A percentile compares a stretch with the other conserved stretches of the same genome.
Conservation (phyloP, 2,888 invertebrate species). For the Unio pictorum region DNA sequence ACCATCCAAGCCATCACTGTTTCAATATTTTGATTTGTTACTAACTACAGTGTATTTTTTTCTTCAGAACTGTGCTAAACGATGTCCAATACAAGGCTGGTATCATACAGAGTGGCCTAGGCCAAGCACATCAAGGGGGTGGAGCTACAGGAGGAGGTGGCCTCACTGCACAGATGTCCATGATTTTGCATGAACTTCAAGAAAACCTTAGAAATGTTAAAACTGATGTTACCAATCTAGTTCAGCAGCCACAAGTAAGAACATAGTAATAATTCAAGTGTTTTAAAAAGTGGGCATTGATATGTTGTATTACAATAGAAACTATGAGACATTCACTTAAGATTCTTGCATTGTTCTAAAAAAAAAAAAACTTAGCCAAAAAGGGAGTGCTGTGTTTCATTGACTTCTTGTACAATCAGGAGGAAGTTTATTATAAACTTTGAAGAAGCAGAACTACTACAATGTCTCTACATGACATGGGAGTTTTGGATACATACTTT, state of each 20-base stretch:
- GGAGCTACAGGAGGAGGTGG: slow-evolving; percentile 31
- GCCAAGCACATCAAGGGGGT: slow-evolving; percentile 23
- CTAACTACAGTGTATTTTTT: not conserved
- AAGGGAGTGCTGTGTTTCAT: not conserved
- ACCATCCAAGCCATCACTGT: too few relatives aligned
- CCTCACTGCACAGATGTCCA: slow-evolving; percentile 36
- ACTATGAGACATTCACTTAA: not conserved
- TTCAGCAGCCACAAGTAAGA: slow-evolving; percentile 49
- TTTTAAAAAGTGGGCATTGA: not conserved
- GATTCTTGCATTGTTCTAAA: not conserved
- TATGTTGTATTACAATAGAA: not conserved
- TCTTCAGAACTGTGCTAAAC: slow-evolving; percentile 45
- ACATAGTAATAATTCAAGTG: not conserved
- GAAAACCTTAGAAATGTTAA: slow-evolving; percentile 51
- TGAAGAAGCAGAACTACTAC: too few relatives aligned
- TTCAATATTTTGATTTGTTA: not conserved
- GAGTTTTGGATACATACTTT: too few relatives aligned
- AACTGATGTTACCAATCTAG: slow-evolving; percentile 42
- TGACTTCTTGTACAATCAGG: not conserved
- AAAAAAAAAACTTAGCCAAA: not conserved
- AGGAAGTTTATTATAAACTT: not conserved
- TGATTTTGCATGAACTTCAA: slow-evolving; percentile 54
- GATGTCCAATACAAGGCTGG: slow-evolving; percentile 51
- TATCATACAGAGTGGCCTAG: slow-evolving; percentile 34
- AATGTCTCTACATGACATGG: too few relatives aligned